phyloP scores from a whole-genome alignment of 2,888 invertebrate genomes.

The Liodrosophila aerea region DNA sequence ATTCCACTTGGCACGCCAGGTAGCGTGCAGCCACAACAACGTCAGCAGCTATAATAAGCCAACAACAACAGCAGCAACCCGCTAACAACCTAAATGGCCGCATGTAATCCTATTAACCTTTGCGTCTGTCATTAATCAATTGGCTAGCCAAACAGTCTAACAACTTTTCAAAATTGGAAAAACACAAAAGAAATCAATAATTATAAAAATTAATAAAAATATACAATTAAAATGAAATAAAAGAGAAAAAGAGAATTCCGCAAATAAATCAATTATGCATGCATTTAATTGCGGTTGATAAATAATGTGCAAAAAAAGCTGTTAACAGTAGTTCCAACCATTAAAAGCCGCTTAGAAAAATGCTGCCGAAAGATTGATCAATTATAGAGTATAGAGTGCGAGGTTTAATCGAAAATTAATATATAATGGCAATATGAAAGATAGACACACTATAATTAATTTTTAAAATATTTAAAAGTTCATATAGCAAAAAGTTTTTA shows the following conservation, averaged over 20 bases:
- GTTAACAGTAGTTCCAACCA: slow-evolving; percentile 17
- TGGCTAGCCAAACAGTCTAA: slow-evolving; percentile 23
- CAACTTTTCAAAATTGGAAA: slow-evolving; percentile 15
- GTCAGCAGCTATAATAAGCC: slow-evolving; percentile 15
- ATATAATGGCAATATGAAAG: background rate
- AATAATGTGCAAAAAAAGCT: slow-evolving; percentile 7
- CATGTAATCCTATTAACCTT: slow-evolving; percentile 68
- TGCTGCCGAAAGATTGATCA: slow-evolving; percentile 13
- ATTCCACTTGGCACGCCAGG: slow-evolving; percentile 54
- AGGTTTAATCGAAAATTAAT: background rate
- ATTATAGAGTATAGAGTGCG: slow-evolving; percentile 6
- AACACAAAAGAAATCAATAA: slow-evolving; percentile 2
- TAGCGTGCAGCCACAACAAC: slow-evolving; percentile 55
- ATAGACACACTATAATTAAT: background rate
- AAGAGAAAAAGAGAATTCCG: background rate
- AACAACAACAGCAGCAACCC: slow-evolving; percentile 20
- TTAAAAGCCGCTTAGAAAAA: slow-evolving; percentile 22
- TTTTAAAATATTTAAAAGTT: too few species aligned
- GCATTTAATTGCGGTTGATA: background rate
- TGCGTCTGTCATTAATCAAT: slow-evolving; percentile 63
- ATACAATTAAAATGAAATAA: background rate
- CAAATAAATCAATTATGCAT: background rate
- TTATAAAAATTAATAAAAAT: slow-evolving; percentile 4
- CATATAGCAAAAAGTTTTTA: too few species aligned
- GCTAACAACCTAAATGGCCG: slow-evolving; percentile 24